Conservation (phyloP, 2,113 vertebrate genomes). For the Podarcis muralis region DNA sequence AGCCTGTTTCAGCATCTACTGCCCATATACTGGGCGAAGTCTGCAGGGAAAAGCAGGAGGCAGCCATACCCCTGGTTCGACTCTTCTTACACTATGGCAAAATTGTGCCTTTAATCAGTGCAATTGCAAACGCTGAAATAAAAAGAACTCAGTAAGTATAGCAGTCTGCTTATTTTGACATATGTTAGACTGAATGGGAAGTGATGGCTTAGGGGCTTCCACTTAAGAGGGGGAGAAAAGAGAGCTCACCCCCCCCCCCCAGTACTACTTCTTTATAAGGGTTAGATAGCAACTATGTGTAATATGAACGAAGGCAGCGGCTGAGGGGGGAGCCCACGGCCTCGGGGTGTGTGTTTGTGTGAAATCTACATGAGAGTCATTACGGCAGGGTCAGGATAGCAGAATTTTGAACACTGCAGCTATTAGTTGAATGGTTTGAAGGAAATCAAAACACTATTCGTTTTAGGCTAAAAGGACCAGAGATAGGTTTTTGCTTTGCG, state of each 20-base stretch:
- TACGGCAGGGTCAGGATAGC: neutral
- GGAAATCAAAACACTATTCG: too few species aligned
- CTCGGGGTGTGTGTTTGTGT: too few species aligned
- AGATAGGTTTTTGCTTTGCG: neutral
- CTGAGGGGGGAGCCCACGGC: neutral
- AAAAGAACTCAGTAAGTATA: slow-evolving; percentile 96
- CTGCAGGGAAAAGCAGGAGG: slow-evolving; percentile 97
- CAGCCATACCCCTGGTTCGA: slow-evolving; percentile 92
- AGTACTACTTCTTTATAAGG: neutral
- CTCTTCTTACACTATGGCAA: slow-evolving; percentile 94
- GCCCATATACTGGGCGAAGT: slow-evolving; percentile 94
- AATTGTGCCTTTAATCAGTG: slow-evolving; percentile 96
- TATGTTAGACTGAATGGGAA: neutral
- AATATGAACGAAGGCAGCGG: neutral
- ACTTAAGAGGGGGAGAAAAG: neutral
- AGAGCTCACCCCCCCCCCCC: neutral
- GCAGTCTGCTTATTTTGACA: neutral
- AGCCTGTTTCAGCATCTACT: slow-evolving; percentile 94
- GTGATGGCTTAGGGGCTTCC: neutral
- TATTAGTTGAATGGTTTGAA: neutral
- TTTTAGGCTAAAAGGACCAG: neutral
- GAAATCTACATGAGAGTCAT: neutral
- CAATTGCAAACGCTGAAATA: slow-evolving; percentile 94
- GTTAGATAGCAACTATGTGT: neutral
- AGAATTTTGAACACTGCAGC: neutral